Conservation (phyloP, 2,888 invertebrate species). For the Diarsia dahlii region DNA sequence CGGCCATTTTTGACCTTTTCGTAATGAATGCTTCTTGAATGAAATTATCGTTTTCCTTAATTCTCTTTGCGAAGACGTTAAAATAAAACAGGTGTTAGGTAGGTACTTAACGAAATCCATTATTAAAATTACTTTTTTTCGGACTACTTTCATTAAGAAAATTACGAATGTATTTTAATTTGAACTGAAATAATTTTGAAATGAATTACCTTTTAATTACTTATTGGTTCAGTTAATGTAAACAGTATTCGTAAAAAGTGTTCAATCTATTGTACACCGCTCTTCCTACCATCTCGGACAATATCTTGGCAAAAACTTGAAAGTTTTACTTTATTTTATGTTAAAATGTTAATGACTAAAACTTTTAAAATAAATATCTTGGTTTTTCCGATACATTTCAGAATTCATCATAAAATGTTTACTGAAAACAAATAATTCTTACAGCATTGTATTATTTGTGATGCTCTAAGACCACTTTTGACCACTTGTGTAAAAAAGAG, state of each 20-base stretch:
- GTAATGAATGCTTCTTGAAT: not conserved
- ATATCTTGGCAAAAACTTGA: not conserved
- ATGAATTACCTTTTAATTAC: slow-evolving; percentile 3
- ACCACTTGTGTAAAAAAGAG: no score
- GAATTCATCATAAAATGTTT: no score
- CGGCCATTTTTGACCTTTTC: not conserved
- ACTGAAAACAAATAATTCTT: no score
- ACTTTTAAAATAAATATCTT: no score
- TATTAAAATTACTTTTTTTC: slow-evolving; percentile 40
- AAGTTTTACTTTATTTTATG: no score
- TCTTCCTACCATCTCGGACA: no score
- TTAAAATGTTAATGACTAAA: no score
- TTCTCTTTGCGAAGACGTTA: slow-evolving; percentile 17
- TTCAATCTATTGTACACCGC: not conserved
- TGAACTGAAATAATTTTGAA: not conserved
- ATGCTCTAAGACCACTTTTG: no score
- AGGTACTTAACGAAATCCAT: slow-evolving; percentile 20
- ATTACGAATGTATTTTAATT: slow-evolving; percentile 11
- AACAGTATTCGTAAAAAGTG: not conserved
- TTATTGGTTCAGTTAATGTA: not conserved
- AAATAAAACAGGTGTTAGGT: slow-evolving; percentile 35
- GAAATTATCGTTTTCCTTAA: slow-evolving; percentile 1
- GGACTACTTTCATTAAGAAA: not conserved
- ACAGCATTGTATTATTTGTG: no score
- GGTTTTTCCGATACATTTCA: no score